Conservation (phyloP, 1,140 invertebrate species). For the Arion vulgaris region DNA sequence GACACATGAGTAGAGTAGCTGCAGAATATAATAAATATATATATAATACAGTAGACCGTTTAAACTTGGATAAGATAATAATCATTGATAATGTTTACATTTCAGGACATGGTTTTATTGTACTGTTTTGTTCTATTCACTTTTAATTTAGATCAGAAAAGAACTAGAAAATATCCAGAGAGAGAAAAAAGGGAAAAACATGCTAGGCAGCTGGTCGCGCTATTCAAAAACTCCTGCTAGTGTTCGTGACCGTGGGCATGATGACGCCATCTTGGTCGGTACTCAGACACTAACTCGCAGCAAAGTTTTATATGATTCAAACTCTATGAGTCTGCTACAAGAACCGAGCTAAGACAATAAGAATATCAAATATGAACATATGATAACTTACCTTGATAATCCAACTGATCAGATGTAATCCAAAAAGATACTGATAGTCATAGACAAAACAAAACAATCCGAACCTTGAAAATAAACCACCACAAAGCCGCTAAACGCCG, state of each 20-base stretch:
- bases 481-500: conserved; percentile 18
- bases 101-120: too few species aligned
- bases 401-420: neutral
- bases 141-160: too few species aligned
- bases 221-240: neutral
- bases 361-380: neutral
- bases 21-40: too few species aligned
- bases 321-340: neutral
- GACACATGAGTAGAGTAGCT: too few species aligned
- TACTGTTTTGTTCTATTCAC: too few species aligned
- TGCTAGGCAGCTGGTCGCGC: neutral
- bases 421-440: neutral
- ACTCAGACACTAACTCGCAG: neutral
- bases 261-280: conserved; percentile 33
- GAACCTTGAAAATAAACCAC: conserved; percentile 5
- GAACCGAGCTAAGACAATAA: neutral
- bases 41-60: too few species aligned
- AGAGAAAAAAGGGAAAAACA: too few species aligned
- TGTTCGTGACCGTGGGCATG: neutral
- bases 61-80: too few species aligned
- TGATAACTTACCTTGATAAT: neutral
- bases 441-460: conserved; percentile 23
- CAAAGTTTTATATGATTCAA: neutral
- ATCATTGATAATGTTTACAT: too few species aligned
- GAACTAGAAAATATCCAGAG: too few species aligned